These are phyloP conservation scores for Neodon shergylaensis DNA, from an alignment of 2,113 vertebrate species.

Conservation along the genomic window DNA sequence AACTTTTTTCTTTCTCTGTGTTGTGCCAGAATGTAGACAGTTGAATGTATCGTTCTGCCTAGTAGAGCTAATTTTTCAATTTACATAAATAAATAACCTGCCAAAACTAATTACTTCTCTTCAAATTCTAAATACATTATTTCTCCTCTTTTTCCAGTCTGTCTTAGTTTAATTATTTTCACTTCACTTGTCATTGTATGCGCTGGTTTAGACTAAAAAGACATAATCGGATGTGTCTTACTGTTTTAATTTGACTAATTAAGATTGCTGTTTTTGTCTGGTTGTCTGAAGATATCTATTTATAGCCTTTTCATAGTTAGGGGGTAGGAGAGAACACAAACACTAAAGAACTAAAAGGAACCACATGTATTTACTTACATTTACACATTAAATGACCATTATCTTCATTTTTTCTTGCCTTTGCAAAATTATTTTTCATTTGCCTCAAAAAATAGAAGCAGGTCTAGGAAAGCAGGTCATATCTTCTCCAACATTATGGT, in stretches of 20 bases:
- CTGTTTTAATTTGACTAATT: slow-evolving; percentile 87
- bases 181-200: slow-evolving; percentile 86
- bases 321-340: neutral
- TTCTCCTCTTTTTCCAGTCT: slow-evolving; percentile 83
- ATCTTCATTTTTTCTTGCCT: neutral
- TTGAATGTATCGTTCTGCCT: slow-evolving; percentile 73
- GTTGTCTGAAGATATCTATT: slow-evolving; percentile 72
- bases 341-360: slow-evolving; percentile 57
- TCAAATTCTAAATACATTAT: slow-evolving; percentile 86
- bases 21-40: slow-evolving; percentile 72
- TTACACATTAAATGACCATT: neutral
- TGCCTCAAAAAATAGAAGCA: neutral
- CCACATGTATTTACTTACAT: neutral
- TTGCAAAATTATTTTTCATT: neutral
- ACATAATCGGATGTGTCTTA: slow-evolving; percentile 81
- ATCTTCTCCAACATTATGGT: neutral
- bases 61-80: slow-evolving; percentile 86
- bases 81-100: slow-evolving; percentile 90
- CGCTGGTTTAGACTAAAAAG: slow-evolving; percentile 84
- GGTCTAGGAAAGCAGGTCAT: neutral
- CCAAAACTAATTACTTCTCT: slow-evolving; percentile 87
- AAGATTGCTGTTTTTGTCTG: slow-evolving; percentile 83
- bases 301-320: slow-evolving; percentile 60
- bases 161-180: slow-evolving; percentile 88
- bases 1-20: slow-evolving; percentile 68